Conservation (phyloP, 37 sponge, comb jelly and placozoan species). For the Hormiphora californensis region DNA sequence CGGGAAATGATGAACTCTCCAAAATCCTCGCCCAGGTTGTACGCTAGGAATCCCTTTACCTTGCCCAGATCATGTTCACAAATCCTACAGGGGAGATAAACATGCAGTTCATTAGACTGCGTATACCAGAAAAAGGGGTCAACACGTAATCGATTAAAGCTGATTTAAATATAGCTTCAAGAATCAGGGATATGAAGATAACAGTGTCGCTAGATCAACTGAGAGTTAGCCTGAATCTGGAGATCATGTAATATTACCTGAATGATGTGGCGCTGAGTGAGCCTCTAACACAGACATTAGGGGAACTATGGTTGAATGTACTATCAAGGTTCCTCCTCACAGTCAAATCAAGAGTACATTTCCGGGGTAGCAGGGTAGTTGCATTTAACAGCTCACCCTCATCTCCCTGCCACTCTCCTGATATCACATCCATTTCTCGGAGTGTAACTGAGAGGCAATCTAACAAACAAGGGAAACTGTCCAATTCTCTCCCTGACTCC, state of each 20-base stretch:
- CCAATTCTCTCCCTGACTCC: constrained; percentile 24
- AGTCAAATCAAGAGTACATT: constrained; percentile 65
- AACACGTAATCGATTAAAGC: too few relatives aligned
- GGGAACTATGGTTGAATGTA: constrained; percentile 48
- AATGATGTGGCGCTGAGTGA: neutral
- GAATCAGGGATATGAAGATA: too few relatives aligned
- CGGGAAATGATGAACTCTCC: constrained; percentile 71
- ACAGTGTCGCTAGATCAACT: too few relatives aligned
- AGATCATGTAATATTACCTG: too few relatives aligned
- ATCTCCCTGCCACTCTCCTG: constrained; percentile 59
- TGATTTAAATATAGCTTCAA: too few relatives aligned
- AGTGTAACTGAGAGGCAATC: constrained; percentile 39
- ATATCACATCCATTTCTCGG: constrained; percentile 81
- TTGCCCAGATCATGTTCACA: constrained; percentile 59
- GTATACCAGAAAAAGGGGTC: too few relatives aligned
- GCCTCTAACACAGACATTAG: constrained; percentile 30
- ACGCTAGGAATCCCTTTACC: constrained; percentile 78
- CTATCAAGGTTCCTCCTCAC: constrained; percentile 82
- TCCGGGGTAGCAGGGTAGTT: constrained; percentile 66
- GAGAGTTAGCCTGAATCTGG: too few relatives aligned
- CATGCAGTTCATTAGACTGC: too few relatives aligned
- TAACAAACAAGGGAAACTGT: constrained; percentile 7
- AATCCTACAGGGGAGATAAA: too few relatives aligned
- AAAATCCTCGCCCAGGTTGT: constrained; percentile 84
- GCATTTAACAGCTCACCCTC: neutral